These are phyloP conservation scores for Gobionotothen gibberifrons DNA, from an alignment of 2,797 vertebrate species.

Conservation along the genomic window DNA sequence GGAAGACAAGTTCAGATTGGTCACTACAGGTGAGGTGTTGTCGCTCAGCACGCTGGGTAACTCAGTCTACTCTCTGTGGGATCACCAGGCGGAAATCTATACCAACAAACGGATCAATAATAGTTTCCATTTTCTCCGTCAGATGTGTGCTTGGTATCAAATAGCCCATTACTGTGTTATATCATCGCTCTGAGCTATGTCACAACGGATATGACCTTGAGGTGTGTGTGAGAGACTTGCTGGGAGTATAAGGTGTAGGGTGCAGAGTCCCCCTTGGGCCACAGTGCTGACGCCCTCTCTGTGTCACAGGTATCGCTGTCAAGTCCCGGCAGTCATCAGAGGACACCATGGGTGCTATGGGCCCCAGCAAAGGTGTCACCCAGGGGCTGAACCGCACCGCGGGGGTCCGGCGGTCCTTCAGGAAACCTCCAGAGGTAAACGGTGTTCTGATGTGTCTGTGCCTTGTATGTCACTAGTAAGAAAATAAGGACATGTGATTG, in stretches of 20 bases:
- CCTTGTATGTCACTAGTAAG: background rate
- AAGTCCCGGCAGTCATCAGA: constrained; percentile 93
- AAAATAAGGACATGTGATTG: background rate
- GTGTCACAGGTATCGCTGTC: constrained; percentile 89
- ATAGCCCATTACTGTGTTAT: constrained; percentile 57
- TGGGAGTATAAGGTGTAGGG: constrained; percentile 51
- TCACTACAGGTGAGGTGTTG: constrained; percentile 92
- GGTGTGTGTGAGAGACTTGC: constrained; percentile 14
- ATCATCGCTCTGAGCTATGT: constrained; percentile 60
- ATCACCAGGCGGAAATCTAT: constrained; percentile 39
- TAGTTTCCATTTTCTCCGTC: constrained; percentile 41
- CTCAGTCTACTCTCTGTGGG: constrained; percentile 14
- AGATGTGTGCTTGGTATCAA: constrained; percentile 50
- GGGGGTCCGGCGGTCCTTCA: constrained; percentile 96
- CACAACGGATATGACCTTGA: constrained; percentile 59
- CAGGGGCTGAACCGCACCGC: constrained; percentile 94
- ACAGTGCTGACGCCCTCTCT: constrained; percentile 42
- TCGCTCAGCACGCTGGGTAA: constrained; percentile 9
- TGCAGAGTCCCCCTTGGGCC: constrained; percentile 57
- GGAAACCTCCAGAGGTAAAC: constrained; percentile 94
- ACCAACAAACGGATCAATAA: constrained; percentile 56
- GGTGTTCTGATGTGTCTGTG: background rate
- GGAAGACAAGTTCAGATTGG: constrained; percentile 97
- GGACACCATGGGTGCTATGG: constrained; percentile 89
- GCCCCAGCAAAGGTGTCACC: constrained; percentile 91